Evolutionary conservation across 2,797 vertebrate genomes (phyloP), one percentile per base, ranked within the genome.

Genomic region (Catamblyrhynchus diadema): DNA sequence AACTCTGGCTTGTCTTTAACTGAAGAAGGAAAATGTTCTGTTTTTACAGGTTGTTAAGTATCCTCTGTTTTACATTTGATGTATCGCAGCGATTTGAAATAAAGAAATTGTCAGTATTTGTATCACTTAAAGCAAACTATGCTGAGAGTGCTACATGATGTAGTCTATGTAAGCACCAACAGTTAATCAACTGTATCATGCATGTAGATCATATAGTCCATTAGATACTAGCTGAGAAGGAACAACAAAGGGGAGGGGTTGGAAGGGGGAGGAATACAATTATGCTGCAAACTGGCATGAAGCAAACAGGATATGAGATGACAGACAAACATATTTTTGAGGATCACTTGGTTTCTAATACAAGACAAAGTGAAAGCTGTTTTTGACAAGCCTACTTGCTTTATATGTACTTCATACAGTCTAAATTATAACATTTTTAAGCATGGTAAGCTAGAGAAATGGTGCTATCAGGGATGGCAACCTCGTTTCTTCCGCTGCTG

Each of bases 321-420:
- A 97, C 97, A 98, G 97, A 95, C 96, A 97, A 97, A 97, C 95
- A 93, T 66, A 97, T 95, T 97, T 96, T 90, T 94, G 95, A 97
- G 95, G 90, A 96, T 92, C 84, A 74, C 86, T 93, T 95, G 74
- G 91, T 95, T 96, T 95, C 94, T 94, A 81, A 95, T 73, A 69
- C 69, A 89, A 97, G 95, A 96, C 82, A 97, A 97, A 97, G 79
- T 77, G 86, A 97, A 91, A 54, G 81, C 94, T 89, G 79, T 61
- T 93, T 95, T 79, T 96, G 97, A 97, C 96, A 97, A 96, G 87
- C 60, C 84, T 91, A 75, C 89, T 96, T 90, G 71, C 81, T 97
- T 95, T 88, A 80, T 37, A 88, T 70, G 79, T 71, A 90, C 86
- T 94, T 91, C 93, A 41, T 67, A 66, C 57, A 87, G 83, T 94